Evolutionary conservation across 92 coral and sea anemone species (phyloP).

Genomic region (Virgularia gustaviana): DNA sequence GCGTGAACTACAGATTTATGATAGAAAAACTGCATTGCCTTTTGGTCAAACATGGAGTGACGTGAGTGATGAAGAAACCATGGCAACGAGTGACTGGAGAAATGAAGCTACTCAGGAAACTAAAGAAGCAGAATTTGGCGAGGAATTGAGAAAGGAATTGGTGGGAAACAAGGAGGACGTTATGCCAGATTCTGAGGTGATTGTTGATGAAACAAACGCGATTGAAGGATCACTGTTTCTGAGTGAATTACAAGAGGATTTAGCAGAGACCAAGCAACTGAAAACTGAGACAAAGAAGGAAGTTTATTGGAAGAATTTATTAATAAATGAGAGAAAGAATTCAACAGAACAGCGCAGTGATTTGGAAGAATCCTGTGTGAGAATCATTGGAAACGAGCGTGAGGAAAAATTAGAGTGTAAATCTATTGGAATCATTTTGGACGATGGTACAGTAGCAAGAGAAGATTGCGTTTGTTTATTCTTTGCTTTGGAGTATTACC

Average conservation of each 20-base stretch:
- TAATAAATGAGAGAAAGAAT: not conserved
- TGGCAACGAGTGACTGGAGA: not conserved
- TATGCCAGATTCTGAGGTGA: not conserved
- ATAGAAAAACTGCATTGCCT: conserved; percentile 35
- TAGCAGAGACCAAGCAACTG: not conserved
- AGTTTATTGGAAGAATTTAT: no score
- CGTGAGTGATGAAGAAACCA: conserved; percentile 45
- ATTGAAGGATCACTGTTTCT: not conserved
- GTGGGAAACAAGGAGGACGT: not conserved
- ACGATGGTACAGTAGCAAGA: conserved; percentile 19
- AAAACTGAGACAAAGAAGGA: not conserved
- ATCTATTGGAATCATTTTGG: not conserved
- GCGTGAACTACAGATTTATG: conserved; percentile 69
- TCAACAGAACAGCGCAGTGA: not conserved
- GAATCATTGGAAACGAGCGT: not conserved
- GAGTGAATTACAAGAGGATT: not conserved
- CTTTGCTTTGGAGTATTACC: conserved; percentile 70
- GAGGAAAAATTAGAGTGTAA: not conserved
- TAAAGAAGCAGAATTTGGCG: not conserved
- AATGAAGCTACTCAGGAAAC: no score
- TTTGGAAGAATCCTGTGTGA: not conserved
- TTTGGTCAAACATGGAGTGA: conserved; percentile 17
- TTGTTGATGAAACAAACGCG: not conserved
- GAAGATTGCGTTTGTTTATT: conserved; percentile 84
- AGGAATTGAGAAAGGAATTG: not conserved